These are phyloP conservation scores for Condylura cristata DNA, from an alignment of 2,113 vertebrate species.

Conservation along the genomic window DNA sequence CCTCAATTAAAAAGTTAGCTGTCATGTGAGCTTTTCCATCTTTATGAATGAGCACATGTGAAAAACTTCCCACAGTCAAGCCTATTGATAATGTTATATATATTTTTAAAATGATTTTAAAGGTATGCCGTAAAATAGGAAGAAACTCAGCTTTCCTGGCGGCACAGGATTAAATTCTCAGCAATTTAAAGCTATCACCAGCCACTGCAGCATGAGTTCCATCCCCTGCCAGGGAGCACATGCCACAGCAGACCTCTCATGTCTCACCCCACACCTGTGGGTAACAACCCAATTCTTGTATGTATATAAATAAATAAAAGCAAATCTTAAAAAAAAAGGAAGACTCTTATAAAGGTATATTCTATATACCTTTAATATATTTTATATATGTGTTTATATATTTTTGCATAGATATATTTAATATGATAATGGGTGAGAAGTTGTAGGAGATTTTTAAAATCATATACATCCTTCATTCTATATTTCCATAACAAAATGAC, in stretches of 20 bases:
- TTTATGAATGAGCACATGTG: not conserved
- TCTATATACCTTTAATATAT: too few species aligned
- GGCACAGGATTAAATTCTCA: too few species aligned
- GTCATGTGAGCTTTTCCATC: not conserved
- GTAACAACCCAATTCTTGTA: too few species aligned
- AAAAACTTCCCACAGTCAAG: not conserved
- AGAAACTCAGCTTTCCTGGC: not conserved
- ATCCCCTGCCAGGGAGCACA: too few species aligned
- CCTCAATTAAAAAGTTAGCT: too few species aligned
- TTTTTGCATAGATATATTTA: too few species aligned
- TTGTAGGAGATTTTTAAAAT: not conserved
- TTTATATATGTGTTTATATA: too few species aligned
- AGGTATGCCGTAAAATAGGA: not conserved
- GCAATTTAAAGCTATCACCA: too few species aligned
- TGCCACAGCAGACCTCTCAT: too few species aligned
- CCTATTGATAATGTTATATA: not conserved
- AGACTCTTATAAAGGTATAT: not conserved
- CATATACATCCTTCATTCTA: not conserved
- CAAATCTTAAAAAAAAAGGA: not conserved
- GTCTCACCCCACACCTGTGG: too few species aligned
- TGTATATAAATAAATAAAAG: too few species aligned
- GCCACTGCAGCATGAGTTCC: too few species aligned
- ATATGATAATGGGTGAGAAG: not conserved
- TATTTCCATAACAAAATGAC: conserved; percentile 6
- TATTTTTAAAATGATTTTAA: not conserved